phyloP scores from a whole-genome alignment of 2,113 vertebrate genomes.

The Orientallactaga bullata region DNA sequence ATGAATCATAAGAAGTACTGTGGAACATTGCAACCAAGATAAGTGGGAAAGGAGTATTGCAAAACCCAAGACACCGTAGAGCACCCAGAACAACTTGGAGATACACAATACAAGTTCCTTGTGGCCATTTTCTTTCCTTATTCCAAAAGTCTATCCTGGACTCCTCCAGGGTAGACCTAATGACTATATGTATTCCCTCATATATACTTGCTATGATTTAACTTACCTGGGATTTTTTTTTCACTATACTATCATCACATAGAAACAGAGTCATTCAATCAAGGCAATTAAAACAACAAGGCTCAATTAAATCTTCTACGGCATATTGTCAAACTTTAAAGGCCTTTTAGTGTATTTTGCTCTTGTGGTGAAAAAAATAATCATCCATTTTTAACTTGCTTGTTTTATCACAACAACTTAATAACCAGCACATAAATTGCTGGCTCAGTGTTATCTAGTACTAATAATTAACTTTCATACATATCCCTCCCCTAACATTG shows the following conservation, averaged over 20 bases:
- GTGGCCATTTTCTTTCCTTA: background rate
- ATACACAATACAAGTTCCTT: background rate
- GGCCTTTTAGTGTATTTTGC: background rate
- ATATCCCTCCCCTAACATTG: background rate
- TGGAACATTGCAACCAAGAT: background rate
- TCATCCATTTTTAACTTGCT: background rate
- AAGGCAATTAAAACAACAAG: background rate
- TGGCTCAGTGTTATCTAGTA: background rate
- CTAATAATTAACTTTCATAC: background rate
- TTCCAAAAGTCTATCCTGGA: background rate
- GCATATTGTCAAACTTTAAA: background rate
- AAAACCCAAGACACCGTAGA: background rate
- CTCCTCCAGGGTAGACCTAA: background rate
- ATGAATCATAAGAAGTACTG: background rate
- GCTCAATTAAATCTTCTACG: background rate
- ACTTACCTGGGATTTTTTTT: constrained; percentile 30
- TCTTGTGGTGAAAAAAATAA: background rate
- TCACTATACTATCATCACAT: background rate
- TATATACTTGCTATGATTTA: background rate
- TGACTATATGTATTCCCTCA: background rate
- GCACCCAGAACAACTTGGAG: background rate
- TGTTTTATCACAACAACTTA: background rate
- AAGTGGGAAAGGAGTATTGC: background rate
- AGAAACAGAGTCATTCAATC: background rate
- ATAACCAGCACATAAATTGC: background rate